Percentiles rank a stretch among this genome's conserved stretches.
Evolutionary conservation across 2,113 vertebrate genomes (phyloP).

Genomic region (Glaucidium brasilianum): DNA sequence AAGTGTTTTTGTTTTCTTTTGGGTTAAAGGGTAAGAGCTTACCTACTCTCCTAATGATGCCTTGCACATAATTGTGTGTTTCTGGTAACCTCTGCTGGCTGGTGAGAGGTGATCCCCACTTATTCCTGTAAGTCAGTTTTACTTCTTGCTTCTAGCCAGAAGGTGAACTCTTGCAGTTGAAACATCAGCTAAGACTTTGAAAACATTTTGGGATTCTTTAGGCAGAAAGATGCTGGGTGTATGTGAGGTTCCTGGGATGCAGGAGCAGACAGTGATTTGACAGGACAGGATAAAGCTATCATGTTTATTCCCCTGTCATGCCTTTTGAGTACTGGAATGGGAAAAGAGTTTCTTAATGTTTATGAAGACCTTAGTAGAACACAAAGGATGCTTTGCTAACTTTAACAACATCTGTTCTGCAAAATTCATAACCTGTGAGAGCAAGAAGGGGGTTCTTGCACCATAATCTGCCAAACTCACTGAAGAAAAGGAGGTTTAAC

Average conservation of each 20-base stretch:
- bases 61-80: neutral
- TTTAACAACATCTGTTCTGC: neutral
- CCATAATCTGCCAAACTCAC: neutral
- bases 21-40: neutral
- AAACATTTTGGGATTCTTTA: neutral
- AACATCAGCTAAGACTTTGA: neutral
- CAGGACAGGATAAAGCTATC: neutral
- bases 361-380: neutral
- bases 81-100: constrained; percentile 42
- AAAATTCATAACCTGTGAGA: neutral
- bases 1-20: neutral
- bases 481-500: neutral
- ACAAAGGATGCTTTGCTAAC: neutral
- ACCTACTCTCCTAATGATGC: neutral
- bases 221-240: neutral
- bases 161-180: neutral
- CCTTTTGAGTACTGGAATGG: neutral
- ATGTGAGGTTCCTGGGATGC: neutral
- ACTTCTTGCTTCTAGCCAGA: neutral
- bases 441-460: neutral
- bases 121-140: neutral
- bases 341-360: neutral
- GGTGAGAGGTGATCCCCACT: neutral
- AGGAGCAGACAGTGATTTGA: neutral
- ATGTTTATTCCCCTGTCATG: neutral